phyloP scores from a whole-genome alignment of 2,888 invertebrate species.

The Tupiocoris notatus region DNA sequence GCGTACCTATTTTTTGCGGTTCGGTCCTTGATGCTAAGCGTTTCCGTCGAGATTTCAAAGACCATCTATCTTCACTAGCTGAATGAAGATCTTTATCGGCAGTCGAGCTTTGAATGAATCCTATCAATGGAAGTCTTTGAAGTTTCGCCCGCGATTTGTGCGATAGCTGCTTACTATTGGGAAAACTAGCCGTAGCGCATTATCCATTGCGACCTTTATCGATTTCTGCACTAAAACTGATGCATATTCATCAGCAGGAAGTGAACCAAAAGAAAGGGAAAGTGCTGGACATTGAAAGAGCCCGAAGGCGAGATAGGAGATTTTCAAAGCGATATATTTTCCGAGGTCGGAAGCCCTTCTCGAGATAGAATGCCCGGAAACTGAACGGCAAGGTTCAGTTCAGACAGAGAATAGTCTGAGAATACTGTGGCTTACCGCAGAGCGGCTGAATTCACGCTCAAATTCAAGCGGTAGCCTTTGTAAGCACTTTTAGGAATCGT shows the following conservation, averaged over 20 bases:
- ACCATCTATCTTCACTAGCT: neutral
- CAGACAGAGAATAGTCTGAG: neutral
- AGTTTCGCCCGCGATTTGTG: neutral
- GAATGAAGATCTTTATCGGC: neutral
- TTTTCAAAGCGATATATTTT: constrained; percentile 13
- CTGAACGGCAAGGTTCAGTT: constrained; percentile 1
- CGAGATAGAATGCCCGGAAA: constrained; percentile 19
- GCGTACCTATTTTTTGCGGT: no score
- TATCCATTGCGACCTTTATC: neutral
- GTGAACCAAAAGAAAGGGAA: neutral
- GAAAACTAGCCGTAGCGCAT: neutral
- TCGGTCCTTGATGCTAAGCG: no score
- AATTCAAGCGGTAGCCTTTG: neutral
- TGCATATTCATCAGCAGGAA: neutral
- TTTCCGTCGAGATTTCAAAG: no score
- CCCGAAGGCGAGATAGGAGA: neutral
- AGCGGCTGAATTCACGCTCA: neutral
- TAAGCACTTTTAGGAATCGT: no score
- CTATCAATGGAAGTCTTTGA: neutral
- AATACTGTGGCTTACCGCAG: neutral
- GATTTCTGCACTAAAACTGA: constrained; percentile 9
- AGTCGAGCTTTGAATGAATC: neutral
- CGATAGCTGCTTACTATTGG: neutral
- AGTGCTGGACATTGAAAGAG: neutral
- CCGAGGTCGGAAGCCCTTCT: constrained; percentile 13